These are phyloP conservation scores for Luffia ferchaultella DNA, from an alignment of 2,888 invertebrate species.

Conservation along the genomic window DNA sequence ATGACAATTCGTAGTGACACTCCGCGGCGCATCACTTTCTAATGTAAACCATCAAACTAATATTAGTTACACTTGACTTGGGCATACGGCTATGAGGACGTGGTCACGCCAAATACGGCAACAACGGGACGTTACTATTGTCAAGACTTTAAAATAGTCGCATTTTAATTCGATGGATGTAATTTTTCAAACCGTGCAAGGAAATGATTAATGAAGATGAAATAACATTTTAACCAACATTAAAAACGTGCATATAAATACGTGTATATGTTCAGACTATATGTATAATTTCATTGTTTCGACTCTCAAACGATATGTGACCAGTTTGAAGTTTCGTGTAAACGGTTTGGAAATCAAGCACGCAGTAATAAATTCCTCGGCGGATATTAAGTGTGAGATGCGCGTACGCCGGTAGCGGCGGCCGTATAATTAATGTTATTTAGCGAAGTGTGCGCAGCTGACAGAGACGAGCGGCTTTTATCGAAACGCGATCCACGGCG, in stretches of 20 bases:
- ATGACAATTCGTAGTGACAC: neutral
- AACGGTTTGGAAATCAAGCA: neutral
- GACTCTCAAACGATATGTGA: neutral
- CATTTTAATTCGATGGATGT: too few relatives aligned
- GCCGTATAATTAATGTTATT: slow-evolving; percentile 6
- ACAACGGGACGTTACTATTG: too few relatives aligned
- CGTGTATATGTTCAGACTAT: too few relatives aligned
- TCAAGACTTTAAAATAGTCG: too few relatives aligned
- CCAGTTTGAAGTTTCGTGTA: neutral
- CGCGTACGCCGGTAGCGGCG: neutral
- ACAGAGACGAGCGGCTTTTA: neutral
- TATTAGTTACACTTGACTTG: neutral
- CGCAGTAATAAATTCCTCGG: neutral
- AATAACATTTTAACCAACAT: too few relatives aligned
- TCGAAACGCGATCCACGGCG: neutral
- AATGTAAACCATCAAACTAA: neutral
- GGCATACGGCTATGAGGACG: too few relatives aligned
- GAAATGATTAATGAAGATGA: too few relatives aligned
- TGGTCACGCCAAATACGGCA: too few relatives aligned
- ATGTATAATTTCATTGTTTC: neutral
- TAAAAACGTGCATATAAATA: too few relatives aligned
- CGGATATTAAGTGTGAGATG: neutral
- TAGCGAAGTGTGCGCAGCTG: slow-evolving; percentile 5
- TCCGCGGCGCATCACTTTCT: neutral
- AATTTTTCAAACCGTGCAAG: too few relatives aligned